Evolutionary conservation across 1,140 invertebrate species (phyloP).

Genomic region (Pantala flavescens): DNA sequence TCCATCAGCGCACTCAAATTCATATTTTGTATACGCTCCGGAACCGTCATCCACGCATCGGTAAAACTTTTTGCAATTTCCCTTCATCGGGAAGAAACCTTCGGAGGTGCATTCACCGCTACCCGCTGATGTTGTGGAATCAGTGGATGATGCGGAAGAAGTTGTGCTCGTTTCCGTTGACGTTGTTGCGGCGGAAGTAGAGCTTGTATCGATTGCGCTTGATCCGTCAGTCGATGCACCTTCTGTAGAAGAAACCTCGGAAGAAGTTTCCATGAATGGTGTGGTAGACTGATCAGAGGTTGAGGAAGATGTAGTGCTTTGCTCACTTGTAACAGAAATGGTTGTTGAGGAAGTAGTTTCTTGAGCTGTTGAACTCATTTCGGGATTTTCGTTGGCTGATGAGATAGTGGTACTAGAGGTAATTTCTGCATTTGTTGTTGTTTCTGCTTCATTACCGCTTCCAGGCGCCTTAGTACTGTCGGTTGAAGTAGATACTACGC

Average conservation of each 20-base stretch:
- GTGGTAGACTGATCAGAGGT: background rate
- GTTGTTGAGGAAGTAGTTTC: background rate
- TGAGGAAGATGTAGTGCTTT: background rate
- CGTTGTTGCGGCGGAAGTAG: constrained; percentile 42
- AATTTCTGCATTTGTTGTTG: background rate
- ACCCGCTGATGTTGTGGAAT: background rate
- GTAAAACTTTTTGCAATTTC: constrained; percentile 64
- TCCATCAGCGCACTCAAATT: constrained; percentile 55
- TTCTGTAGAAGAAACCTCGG: background rate
- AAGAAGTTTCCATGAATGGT: background rate
- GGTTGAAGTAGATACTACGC: background rate
- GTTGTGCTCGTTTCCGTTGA: constrained; percentile 30
- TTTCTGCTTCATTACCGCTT: background rate
- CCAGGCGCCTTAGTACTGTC: background rate
- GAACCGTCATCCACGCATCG: constrained; percentile 55
- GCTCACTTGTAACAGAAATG: background rate
- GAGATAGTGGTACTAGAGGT: background rate
- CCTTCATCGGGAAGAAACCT: constrained; percentile 52
- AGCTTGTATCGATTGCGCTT: constrained; percentile 42
- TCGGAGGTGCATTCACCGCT: constrained; percentile 33
- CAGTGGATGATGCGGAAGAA: background rate
- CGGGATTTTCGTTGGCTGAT: no score
- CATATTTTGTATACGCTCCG: constrained; percentile 47
- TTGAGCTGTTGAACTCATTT: background rate
- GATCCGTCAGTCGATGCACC: background rate